Evolutionary conservation across 2,888 invertebrate genomes (phyloP).

Genomic region (Parnassius glacialis): DNA sequence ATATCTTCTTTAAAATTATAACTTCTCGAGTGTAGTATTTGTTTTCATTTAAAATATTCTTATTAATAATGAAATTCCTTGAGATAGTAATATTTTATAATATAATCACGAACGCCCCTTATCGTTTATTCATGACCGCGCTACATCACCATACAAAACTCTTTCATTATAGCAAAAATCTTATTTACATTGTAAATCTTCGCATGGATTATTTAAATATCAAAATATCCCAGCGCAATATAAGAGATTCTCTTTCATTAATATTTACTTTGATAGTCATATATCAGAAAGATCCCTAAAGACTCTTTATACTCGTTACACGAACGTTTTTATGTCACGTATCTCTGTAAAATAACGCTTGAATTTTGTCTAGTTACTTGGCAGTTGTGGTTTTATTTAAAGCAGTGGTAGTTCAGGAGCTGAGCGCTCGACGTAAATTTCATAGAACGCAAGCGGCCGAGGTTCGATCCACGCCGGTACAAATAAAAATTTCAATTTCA

Average conservation of each 20-base stretch:
- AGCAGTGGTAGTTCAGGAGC: too few species aligned
- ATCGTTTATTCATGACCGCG: slow-evolving; percentile 21
- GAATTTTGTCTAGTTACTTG: background rate
- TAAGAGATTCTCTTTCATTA: slow-evolving; percentile 10
- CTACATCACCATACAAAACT: slow-evolving; percentile 20
- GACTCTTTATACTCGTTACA: slow-evolving; percentile 8
- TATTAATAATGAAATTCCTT: background rate
- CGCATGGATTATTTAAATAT: slow-evolving; percentile 22
- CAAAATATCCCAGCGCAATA: slow-evolving; percentile 14
- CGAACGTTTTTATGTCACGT: slow-evolving; percentile 18
- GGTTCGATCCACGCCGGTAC: too few species aligned
- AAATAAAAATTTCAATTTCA: too few species aligned
- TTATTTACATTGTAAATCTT: slow-evolving; percentile 27
- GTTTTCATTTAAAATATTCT: too few species aligned
- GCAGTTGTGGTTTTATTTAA: too few species aligned
- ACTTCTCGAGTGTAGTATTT: too few species aligned
- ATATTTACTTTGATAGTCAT: slow-evolving; percentile 15
- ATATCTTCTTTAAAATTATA: too few species aligned
- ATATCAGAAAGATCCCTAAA: slow-evolving; percentile 9
- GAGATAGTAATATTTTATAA: slow-evolving; percentile 3
- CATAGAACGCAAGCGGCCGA: too few species aligned
- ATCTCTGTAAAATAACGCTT: slow-evolving; percentile 14
- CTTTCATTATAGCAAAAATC: slow-evolving; percentile 24
- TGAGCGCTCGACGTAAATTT: too few species aligned
- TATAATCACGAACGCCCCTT: slow-evolving; percentile 19